Conservation (phyloP, 2,888 invertebrate species). For the Artemia sinica region DNA sequence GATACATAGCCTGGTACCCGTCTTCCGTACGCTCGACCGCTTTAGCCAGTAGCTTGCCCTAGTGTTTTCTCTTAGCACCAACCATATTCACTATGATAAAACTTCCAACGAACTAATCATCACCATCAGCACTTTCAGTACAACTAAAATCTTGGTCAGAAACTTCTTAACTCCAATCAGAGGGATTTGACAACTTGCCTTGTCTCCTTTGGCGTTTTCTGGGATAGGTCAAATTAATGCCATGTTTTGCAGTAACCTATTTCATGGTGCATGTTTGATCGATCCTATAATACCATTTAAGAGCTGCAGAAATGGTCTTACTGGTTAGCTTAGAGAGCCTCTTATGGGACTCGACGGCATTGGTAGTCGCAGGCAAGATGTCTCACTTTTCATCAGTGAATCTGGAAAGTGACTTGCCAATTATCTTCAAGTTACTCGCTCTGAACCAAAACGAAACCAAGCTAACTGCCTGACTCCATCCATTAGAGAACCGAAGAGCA, state of each 20-base stretch:
- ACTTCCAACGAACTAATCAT: too few species aligned
- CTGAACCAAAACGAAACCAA: neutral
- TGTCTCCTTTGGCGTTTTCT: neutral
- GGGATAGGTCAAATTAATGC: neutral
- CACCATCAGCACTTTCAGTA: too few species aligned
- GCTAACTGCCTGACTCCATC: neutral
- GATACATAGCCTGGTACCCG: too few species aligned
- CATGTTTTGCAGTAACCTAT: neutral
- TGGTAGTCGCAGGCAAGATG: slow-evolving; percentile 8
- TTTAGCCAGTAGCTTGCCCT: too few species aligned
- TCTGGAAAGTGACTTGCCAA: neutral
- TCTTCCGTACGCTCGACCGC: too few species aligned
- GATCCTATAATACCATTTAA: neutral
- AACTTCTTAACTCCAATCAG: too few species aligned
- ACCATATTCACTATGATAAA: too few species aligned
- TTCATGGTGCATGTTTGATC: neutral
- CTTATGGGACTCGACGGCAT: neutral
- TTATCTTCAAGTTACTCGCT: neutral
- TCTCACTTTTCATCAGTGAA: neutral
- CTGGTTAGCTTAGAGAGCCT: neutral
- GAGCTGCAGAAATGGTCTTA: neutral
- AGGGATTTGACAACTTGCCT: neutral
- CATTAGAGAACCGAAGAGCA: neutral
- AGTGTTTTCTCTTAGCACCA: too few species aligned
- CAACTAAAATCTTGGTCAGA: too few species aligned